Base-by-base conservation (phyloP, 2,888 invertebrate species). In the Aphelenchoides bicaudatus region DNA sequence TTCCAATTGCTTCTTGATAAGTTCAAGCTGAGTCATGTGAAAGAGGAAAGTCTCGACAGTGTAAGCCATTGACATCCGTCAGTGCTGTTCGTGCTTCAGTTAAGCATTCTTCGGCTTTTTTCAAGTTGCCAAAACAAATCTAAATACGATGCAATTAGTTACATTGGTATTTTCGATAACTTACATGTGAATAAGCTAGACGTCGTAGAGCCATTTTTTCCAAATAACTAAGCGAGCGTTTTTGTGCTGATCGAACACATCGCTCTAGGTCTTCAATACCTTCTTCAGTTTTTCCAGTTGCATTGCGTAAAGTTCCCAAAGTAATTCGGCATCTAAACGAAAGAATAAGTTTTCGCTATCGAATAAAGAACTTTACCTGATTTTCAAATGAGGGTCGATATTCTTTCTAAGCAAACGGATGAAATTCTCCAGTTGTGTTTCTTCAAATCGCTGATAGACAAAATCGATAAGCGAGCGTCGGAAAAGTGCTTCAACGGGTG, bases 1-100 rank as follows among this genome's bases (percentile, higher is more conserved):
- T n/a, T 6, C 43, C 10, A 43, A 21, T 30, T 51, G 37, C 13
- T 28, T 34, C 19, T 48, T 51, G 19, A 48, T 19, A 1, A 51
- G 39, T 29, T 51, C 52, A 10, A 51, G 28, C 28, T 37, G 19
- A 21, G 52, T 51, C 1, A 25, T 13, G 39, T 37, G 39, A 30
- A n/a, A 27, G n/a, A 51, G 52, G 37, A 51, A 51, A 16, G n/a
- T 51, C 39, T 51, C 52, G 43, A 43, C 21, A 19, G 16, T 21
- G 43, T 19, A n/a, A 43, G 43, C 43, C 23, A n/a, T 19, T n/a
- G 23, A 8, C 43, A 6, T 19, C 43, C 10, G 43, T 43, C 43
- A 43, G 25, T n/a, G 43, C 6, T 8, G 43, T 8, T 25, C 43
- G 25, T 25, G 43, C 16, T 19, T n/a, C 8, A 27, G n/a, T 2